phyloP scores from a whole-genome alignment of 2,797 vertebrate species.

The Pseudochirops corinnae region DNA sequence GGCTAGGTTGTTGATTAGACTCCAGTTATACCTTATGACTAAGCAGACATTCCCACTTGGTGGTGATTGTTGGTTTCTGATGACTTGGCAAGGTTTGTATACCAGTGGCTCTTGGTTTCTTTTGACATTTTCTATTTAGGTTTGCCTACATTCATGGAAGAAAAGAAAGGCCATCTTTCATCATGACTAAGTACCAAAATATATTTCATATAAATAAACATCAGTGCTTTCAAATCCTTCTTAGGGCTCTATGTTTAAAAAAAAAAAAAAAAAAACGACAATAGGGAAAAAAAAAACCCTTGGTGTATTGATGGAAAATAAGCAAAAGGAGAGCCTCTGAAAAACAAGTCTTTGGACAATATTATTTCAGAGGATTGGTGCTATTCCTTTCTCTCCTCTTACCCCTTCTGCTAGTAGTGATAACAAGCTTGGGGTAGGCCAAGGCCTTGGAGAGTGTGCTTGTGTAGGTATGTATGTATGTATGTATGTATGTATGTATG shows the following conservation, averaged over 20 bases:
- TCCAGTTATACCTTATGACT: neutral
- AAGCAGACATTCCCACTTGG: neutral
- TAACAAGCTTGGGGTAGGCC: neutral
- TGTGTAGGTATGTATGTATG: neutral
- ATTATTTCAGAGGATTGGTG: neutral
- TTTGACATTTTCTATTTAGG: neutral
- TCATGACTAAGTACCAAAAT: neutral
- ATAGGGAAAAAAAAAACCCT: neutral
- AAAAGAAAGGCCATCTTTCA: neutral
- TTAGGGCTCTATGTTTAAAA: neutral
- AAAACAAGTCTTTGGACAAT: neutral
- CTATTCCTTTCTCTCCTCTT: fast-evolving
- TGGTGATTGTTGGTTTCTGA: neutral
- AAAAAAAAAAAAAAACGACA: neutral
- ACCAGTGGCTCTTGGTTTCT: neutral
- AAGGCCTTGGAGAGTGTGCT: neutral
- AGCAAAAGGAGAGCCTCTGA: neutral
- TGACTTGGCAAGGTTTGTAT: neutral
- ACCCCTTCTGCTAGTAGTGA: neutral
- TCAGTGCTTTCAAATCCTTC: conserved; percentile 7
- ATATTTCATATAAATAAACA: conserved; percentile 4
- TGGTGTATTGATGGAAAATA: neutral
- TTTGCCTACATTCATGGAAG: neutral
- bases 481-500: neutral
- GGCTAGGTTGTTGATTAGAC: neutral